A percentile compares a stretch with the other conserved stretches of the same genome.
These are phyloP conservation scores for Chaenogobius annularis DNA, from an alignment of 2,113 vertebrate genomes.

Conservation along the genomic window DNA sequence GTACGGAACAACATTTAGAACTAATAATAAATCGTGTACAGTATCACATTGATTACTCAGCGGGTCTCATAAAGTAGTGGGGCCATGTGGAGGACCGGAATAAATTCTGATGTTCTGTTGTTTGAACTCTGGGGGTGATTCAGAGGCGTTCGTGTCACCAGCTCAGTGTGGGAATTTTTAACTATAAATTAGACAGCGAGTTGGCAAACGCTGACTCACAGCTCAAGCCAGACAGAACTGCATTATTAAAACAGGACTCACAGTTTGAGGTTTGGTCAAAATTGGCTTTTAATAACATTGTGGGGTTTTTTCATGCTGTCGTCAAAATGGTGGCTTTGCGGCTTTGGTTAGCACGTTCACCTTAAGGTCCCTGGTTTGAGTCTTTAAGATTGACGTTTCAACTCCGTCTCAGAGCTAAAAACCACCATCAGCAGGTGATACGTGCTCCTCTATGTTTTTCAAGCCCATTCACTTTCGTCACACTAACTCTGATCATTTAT, in stretches of 20 bases:
- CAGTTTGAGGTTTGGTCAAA: not conserved
- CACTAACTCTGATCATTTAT: no score
- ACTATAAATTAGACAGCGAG: not conserved
- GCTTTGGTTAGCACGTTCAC: not conserved
- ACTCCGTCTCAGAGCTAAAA: no score
- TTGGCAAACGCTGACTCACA: not conserved
- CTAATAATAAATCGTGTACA: not conserved
- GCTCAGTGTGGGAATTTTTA: not conserved
- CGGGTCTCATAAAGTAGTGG: not conserved
- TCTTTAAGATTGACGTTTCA: no score
- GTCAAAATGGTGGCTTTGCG: not conserved
- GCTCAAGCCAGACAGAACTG: not conserved
- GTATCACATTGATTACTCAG: not conserved
- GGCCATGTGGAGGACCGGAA: conserved; percentile 6
- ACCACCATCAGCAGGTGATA: no score
- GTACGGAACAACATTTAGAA: no score
- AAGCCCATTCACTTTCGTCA: no score
- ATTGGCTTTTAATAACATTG: not conserved
- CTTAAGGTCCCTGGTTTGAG: not conserved
- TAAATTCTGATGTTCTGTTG: conserved; percentile 9
- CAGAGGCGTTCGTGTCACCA: not conserved
- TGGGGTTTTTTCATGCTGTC: not conserved
- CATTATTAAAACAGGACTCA: not conserved
- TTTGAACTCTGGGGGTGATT: not conserved
- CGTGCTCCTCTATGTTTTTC: no score